phyloP scores from a whole-genome alignment of 2,797 vertebrate genomes.

The Phoxinus dragarum region DNA sequence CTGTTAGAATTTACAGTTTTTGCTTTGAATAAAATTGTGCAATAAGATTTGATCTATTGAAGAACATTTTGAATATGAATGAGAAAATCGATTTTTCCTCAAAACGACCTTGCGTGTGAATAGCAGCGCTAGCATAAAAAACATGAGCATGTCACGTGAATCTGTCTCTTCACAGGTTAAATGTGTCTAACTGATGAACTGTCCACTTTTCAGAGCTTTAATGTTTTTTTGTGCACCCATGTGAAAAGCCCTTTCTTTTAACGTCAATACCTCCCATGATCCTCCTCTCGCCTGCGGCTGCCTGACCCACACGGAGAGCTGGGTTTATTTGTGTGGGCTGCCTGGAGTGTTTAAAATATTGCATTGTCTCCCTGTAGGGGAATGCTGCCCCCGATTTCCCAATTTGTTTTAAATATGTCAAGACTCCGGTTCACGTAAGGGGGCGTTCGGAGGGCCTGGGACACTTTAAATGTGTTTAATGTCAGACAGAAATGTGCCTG shows the following conservation, averaged over 20 bases:
- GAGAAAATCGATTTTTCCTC: not conserved
- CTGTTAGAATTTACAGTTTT: not conserved
- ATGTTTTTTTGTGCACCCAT: slow-evolving; percentile 13
- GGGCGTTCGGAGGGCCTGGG: slow-evolving; percentile 2
- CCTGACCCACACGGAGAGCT: slow-evolving; percentile 41
- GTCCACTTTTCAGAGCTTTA: slow-evolving; percentile 8
- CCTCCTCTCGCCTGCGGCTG: slow-evolving; percentile 28
- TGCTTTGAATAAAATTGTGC: not conserved
- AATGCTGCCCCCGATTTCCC: slow-evolving; percentile 67
- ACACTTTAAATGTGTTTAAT: slow-evolving; percentile 43
- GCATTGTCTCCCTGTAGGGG: slow-evolving; percentile 25
- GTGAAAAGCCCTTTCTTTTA: slow-evolving; percentile 15
- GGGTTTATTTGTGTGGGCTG: slow-evolving; percentile 51
- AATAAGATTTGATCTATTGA: not conserved
- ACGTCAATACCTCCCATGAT: slow-evolving; percentile 2
- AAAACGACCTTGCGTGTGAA: not conserved
- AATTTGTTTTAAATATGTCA: slow-evolving; percentile 74
- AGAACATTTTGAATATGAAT: not conserved
- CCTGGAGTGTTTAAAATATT: slow-evolving; percentile 41
- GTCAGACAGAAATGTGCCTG: slow-evolving; percentile 56
- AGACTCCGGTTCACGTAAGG: slow-evolving; percentile 45
- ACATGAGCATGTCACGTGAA: not conserved
- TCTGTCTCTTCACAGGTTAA: not conserved
- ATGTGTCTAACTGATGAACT: not conserved
- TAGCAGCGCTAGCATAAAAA: not conserved